phyloP scores from a whole-genome alignment of 2,113 vertebrate species.

The Bos javanicus region DNA sequence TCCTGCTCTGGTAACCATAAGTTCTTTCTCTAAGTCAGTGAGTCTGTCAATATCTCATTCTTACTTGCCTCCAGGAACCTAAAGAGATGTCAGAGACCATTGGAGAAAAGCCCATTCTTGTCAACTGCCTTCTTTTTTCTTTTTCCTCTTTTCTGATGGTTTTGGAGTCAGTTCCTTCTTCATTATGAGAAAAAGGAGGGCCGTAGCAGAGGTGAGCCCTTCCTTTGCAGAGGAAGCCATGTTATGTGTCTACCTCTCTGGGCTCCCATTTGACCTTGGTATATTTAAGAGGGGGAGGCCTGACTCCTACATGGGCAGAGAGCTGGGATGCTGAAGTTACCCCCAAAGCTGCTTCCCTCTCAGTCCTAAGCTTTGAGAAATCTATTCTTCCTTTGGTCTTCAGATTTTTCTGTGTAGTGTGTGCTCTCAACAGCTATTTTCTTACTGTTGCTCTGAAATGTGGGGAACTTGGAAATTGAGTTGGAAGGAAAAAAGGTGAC shows the following conservation, averaged over 20 bases:
- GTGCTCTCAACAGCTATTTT: not conserved
- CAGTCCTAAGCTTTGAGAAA: not conserved
- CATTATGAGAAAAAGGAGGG: not conserved
- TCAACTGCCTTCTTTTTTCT: not conserved
- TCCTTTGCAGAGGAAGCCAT: not conserved
- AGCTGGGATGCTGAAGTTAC: not conserved
- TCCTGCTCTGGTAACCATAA: not conserved
- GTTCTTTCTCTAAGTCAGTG: not conserved
- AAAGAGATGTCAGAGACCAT: not conserved
- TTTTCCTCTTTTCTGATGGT: not conserved
- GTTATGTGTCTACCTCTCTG: not conserved
- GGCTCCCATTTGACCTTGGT: not conserved
- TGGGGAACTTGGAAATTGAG: not conserved
- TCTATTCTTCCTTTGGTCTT: not conserved
- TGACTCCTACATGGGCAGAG: not conserved
- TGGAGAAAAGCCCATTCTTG: not conserved
- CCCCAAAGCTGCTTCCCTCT: not conserved
- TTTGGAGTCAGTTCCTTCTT: not conserved
- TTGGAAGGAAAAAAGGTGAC: not conserved
- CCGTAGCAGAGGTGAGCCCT: no score
- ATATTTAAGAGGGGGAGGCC: not conserved
- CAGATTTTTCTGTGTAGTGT: not conserved
- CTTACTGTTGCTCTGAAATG: not conserved
- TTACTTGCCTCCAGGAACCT: not conserved
- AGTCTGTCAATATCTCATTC: not conserved